phyloP scores from a whole-genome alignment of 2,888 invertebrate genomes.

The Pseudolycoriella hygida region DNA sequence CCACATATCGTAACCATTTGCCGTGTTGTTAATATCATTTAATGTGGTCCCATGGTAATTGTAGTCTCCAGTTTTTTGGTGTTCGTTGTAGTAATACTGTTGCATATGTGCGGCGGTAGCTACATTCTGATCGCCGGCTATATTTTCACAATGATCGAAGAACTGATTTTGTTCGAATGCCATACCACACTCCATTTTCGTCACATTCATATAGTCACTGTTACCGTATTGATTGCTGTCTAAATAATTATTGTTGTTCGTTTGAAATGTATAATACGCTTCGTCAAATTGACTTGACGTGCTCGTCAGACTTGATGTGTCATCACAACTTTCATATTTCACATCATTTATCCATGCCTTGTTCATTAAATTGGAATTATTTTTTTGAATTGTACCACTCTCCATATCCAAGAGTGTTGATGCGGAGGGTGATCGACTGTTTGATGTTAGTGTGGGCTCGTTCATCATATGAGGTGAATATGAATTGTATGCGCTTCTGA shows the following conservation, averaged over 20 bases:
- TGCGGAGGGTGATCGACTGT: neutral
- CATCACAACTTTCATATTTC: constrained; percentile 26
- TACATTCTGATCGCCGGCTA: neutral
- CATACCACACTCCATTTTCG: neutral
- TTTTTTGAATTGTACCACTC: constrained; percentile 44
- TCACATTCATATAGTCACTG: neutral
- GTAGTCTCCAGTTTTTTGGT: too few relatives aligned
- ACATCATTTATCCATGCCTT: neutral
- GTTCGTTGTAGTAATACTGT: too few relatives aligned
- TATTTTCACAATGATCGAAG: neutral
- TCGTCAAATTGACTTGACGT: constrained; percentile 14
- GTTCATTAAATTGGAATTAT: neutral
- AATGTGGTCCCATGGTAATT: too few relatives aligned
- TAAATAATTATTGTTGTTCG: neutral
- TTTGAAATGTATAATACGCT: constrained; percentile 9
- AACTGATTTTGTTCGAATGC: neutral
- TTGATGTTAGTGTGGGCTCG: neutral
- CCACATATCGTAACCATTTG: too few relatives aligned
- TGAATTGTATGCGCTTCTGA: constrained; percentile 16
- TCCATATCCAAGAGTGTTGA: constrained; percentile 51
- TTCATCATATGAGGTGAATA: neutral
- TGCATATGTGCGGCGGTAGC: too few relatives aligned
- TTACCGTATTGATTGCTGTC: neutral
- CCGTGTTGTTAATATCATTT: too few relatives aligned
- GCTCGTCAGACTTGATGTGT: constrained; percentile 25